Evolutionary conservation across 2,888 invertebrate species (phyloP), one percentile per base, ranked within the genome.

Genomic region (Rhagophthalmus giganteus): DNA sequence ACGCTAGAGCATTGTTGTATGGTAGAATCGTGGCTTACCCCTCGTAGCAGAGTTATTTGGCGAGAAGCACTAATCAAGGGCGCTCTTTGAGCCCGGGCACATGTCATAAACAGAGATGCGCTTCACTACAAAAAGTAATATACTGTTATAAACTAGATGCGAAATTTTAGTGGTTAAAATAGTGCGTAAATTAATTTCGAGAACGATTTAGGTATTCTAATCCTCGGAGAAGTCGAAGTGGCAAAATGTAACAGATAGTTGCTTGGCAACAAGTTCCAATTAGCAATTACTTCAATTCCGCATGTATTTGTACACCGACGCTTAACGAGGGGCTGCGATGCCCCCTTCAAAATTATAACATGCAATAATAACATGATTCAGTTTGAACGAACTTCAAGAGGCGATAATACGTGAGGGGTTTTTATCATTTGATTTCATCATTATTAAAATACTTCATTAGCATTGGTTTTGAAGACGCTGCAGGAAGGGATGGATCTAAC

Each of bases 251-350:
- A 68, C 68, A 70, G 70, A 64, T 62, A 66, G 70, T 70, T 67
- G 70, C 68, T 69, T 70, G 63, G 63, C 62, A 65, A 69, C 69
- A 70, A 67, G 70, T 68, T 57, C 67, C 67, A 72, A 72, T 72
- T 72, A 72, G 70, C 70, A 71, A 72, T 72, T 70, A 71, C 64
- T 60, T 64, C 70, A 67, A 70, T 70, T 71, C 64, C 66, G 61
- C 64, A 61, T 63, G 59, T 63, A 67, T 67, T 67, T 66, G 64
- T 62, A 65, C 63, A 68, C 64, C 66, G 60, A 60, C 64, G 59
- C 66, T 64, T 64, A 59, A 54, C 37, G 15, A 16, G 15, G 27
- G 50, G 33, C 16, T n/a, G n/a, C 32, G 40, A 42, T 11, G 39
- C 12, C 27, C 42, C 42, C 42, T 46, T 14, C 20, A 25, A 52